phyloP scores from a whole-genome alignment of 2,113 vertebrate genomes.

The Cygnus buccinator region DNA sequence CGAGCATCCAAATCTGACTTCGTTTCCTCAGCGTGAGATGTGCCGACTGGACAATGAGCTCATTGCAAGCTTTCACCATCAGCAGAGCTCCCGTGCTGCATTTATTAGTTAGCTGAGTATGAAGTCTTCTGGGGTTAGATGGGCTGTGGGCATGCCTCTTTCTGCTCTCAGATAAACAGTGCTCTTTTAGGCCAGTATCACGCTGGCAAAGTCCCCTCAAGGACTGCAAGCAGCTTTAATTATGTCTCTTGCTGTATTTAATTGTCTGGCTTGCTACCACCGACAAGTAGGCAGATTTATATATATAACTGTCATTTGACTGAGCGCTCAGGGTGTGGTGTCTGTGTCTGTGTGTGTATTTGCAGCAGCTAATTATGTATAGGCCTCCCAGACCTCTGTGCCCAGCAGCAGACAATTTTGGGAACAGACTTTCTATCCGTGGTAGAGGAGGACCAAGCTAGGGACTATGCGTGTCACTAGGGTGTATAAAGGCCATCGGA shows the following conservation, averaged over 20 bases:
- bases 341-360: not conserved
- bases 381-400: not conserved
- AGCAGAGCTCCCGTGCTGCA: not conserved
- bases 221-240: conserved; percentile 38
- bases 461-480: not conserved
- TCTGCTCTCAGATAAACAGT: not conserved
- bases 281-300: not conserved
- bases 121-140: not conserved
- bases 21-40: conserved; percentile 14
- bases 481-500: not conserved
- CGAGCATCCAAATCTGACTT: conserved; percentile 20
- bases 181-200: conserved; percentile 5
- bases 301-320: not conserved
- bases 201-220: not conserved
- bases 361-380: not conserved
- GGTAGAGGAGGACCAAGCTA: not conserved
- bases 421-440: not conserved
- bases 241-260: conserved; percentile 26
- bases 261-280: not conserved
- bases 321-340: not conserved
- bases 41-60: conserved; percentile 45
- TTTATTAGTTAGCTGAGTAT: conserved; percentile 20
- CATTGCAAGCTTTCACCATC: not conserved
- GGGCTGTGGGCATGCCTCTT: not conserved
- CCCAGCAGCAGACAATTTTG: not conserved